phyloP scores from a whole-genome alignment of 2,888 invertebrate genomes.

The Nineta flava region DNA sequence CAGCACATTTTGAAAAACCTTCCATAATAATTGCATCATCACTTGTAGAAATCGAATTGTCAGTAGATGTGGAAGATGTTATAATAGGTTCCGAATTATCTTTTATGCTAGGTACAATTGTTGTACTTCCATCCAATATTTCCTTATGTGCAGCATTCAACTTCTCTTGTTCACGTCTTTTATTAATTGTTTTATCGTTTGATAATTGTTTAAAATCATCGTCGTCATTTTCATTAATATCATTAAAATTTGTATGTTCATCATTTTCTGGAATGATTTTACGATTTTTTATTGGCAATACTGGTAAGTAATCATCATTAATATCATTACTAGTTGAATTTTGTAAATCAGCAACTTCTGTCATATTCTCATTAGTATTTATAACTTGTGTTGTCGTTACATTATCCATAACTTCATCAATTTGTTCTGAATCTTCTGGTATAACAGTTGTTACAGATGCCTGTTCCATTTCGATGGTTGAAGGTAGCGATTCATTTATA shows the following conservation, averaged over 20 bases:
- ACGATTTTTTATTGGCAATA: background rate
- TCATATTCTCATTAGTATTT: constrained; percentile 13
- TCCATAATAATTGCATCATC: background rate
- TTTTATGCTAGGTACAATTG: too few species aligned
- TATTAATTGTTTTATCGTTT: background rate
- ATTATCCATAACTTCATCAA: constrained; percentile 12
- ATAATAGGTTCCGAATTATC: too few species aligned
- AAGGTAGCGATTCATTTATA: too few species aligned
- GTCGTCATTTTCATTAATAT: background rate
- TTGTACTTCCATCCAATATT: background rate
- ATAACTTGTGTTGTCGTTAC: constrained; percentile 13
- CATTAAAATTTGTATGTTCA: constrained; percentile 2
- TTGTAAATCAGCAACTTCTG: constrained; percentile 13
- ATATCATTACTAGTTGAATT: constrained; percentile 7
- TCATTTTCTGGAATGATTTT: constrained; percentile 1
- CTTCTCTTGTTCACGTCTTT: background rate
- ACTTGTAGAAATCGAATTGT: background rate
- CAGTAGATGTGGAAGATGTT: background rate
- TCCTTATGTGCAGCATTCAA: background rate
- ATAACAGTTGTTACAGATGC: constrained; percentile 15
- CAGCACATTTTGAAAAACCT: constrained; percentile 33
- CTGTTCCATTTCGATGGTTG: constrained; percentile 11
- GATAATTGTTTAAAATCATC: constrained; percentile 1
- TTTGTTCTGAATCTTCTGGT: constrained; percentile 11
- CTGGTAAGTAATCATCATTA: constrained; percentile 4